Percentiles rank a stretch among this genome's conserved stretches.
Evolutionary conservation across 2,888 invertebrate species (phyloP).

Genomic region (Chymomyza caudatula): DNA sequence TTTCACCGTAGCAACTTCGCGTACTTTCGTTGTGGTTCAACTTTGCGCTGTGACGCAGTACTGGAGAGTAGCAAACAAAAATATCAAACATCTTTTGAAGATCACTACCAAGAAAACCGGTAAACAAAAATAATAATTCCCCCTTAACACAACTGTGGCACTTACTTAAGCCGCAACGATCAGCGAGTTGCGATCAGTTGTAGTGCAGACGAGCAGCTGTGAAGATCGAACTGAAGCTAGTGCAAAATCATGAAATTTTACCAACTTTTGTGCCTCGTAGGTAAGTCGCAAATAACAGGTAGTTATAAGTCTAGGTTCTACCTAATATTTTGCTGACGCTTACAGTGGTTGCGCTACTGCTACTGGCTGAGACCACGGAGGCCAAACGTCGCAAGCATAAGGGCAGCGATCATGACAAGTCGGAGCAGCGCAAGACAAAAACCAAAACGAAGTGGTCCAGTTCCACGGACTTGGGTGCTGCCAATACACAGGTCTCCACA

Average conservation of each 20-base stretch:
- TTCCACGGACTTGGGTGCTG: constrained; percentile 54
- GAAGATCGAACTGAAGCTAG: constrained; percentile 25
- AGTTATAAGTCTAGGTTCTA: not conserved
- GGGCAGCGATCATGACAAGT: constrained; percentile 42
- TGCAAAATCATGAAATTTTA: constrained; percentile 43
- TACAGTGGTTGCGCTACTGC: constrained; percentile 45
- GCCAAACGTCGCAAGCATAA: constrained; percentile 64
- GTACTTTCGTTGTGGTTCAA: constrained; percentile 43
- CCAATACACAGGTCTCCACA: constrained; percentile 59
- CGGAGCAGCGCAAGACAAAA: constrained; percentile 53
- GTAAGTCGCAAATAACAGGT: constrained; percentile 35
- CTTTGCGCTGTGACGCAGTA: constrained; percentile 6
- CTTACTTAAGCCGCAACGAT: constrained; percentile 43
- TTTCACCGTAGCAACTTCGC: constrained; percentile 52
- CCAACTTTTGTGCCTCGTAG: constrained; percentile 41
- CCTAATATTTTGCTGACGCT: not conserved
- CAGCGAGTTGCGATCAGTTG: constrained; percentile 54
- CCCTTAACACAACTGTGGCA: not conserved
- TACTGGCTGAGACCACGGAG: constrained; percentile 47
- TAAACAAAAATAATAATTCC: constrained; percentile 33
- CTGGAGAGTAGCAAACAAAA: constrained; percentile 32
- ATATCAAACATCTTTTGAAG: constrained; percentile 22
- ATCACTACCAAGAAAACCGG: constrained; percentile 56
- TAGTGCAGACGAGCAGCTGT: constrained; percentile 45
- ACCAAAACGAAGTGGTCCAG: constrained; percentile 75